Conservation (phyloP, 2,888 invertebrate species). For the Podotricha telesiphe region DNA sequence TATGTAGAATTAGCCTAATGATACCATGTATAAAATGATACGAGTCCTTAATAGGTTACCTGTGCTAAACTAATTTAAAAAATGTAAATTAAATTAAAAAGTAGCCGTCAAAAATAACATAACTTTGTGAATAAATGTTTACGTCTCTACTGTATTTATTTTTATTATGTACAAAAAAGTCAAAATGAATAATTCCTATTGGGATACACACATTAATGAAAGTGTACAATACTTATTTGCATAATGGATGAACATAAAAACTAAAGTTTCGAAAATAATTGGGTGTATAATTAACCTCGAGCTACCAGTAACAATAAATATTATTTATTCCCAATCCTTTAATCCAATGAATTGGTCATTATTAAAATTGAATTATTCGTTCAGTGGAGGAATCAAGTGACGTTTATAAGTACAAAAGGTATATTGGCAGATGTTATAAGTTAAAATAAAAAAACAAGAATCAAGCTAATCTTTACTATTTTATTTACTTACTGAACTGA, state of each 20-base stretch:
- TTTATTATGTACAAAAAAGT: slow-evolving; percentile 1
- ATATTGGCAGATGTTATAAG: background rate
- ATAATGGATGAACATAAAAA: slow-evolving; percentile 5
- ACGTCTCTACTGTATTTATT: slow-evolving; percentile 28
- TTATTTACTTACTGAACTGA: too few relatives aligned
- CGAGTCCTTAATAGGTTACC: background rate
- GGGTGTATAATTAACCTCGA: slow-evolving; percentile 33
- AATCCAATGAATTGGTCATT: slow-evolving; percentile 32
- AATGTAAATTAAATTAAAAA: slow-evolving; percentile 31
- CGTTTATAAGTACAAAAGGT: slow-evolving; percentile 15
- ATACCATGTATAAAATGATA: background rate
- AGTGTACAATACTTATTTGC: background rate
- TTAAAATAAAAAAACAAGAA: background rate
- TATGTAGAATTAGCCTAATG: background rate
- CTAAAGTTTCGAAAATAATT: slow-evolving; percentile 14
- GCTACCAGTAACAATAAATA: slow-evolving; percentile 19
- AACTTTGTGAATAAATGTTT: slow-evolving; percentile 38
- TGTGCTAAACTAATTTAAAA: slow-evolving; percentile 3
- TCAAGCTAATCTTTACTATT: too few relatives aligned
- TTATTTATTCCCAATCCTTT: slow-evolving; percentile 11
- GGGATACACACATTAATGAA: background rate
- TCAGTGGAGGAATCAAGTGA: background rate
- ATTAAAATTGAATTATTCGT: slow-evolving; percentile 6
- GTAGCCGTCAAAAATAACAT: slow-evolving; percentile 38
- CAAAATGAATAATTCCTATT: slow-evolving; percentile 2